phyloP scores from a whole-genome alignment of 1,140 invertebrate species.

The Sarcophaga bullata region DNA sequence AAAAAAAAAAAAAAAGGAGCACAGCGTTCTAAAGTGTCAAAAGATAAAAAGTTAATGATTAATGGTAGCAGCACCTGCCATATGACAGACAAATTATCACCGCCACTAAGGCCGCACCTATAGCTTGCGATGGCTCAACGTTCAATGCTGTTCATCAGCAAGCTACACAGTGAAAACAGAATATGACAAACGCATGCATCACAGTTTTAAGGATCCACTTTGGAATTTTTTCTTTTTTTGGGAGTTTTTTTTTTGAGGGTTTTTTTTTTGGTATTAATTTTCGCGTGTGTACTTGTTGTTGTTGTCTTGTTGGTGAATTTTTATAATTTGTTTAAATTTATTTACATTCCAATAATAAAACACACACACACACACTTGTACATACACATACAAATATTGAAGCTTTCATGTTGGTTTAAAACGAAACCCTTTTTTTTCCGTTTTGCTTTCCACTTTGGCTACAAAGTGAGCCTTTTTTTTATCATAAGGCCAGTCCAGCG shows the following conservation, averaged over 20 bases:
- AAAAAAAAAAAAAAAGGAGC: too few relatives aligned
- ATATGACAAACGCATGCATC: neutral
- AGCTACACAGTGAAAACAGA: neutral
- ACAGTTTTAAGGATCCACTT: neutral
- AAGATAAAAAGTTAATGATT: constrained; percentile 39
- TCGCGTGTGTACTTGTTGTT: neutral
- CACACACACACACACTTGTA: neutral
- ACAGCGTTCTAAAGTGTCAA: constrained; percentile 28
- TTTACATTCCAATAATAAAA: constrained; percentile 25
- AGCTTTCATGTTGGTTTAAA: neutral
- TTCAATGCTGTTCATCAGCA: neutral
- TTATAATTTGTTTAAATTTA: constrained; percentile 38
- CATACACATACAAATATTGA: neutral
- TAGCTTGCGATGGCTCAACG: neutral
- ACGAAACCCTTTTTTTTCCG: neutral
- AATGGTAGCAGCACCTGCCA: constrained; percentile 39
- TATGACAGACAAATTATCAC: constrained; percentile 39
- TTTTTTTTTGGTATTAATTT: constrained; percentile 6
- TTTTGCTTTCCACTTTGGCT: too few relatives aligned
- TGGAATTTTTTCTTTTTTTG: neutral
- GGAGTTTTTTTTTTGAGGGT: too few relatives aligned
- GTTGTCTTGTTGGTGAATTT: neutral
- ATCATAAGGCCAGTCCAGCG: neutral
- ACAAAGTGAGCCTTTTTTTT: neutral
- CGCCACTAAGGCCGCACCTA: constrained; percentile 28